These are phyloP conservation scores for Drosophila kikkawai DNA, from an alignment of 1,140 invertebrate genomes.

Conservation along the genomic window DNA sequence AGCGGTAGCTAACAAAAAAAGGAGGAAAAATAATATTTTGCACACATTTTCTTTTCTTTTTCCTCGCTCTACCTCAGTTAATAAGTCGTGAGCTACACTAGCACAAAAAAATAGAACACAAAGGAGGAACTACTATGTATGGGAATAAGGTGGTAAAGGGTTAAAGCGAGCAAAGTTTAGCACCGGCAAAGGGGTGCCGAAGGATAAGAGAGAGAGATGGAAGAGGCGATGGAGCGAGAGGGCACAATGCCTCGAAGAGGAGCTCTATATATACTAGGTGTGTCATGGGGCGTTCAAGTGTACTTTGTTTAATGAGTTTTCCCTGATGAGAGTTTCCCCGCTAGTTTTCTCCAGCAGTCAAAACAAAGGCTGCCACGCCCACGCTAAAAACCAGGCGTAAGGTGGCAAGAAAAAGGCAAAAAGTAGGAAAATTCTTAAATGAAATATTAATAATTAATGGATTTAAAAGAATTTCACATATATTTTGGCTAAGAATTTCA, in stretches of 20 bases:
- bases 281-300: conserved; percentile 65
- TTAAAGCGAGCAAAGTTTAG: conserved; percentile 37
- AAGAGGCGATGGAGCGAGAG: conserved; percentile 8
- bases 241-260: conserved; percentile 1
- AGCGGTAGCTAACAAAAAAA: conserved; percentile 4
- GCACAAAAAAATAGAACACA: conserved; percentile 18
- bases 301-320: conserved; percentile 83
- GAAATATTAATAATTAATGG: background rate
- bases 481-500: background rate
- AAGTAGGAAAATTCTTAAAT: background rate
- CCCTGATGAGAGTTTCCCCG: conserved; percentile 39
- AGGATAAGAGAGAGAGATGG: background rate
- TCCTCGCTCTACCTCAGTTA: background rate
- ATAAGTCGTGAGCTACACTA: conserved; percentile 20
- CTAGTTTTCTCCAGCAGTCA: conserved; percentile 26
- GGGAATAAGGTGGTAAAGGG: conserved; percentile 3
- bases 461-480: fast-evolving
- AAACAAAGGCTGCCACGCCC: conserved; percentile 49
- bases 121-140: conserved; percentile 29
- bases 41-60: background rate
- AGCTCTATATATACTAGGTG: conserved; percentile 38
- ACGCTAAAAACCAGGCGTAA: background rate
- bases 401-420: background rate
- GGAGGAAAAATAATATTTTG: conserved; percentile 32
- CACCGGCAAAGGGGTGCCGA: conserved; percentile 6